Base-by-base conservation (phyloP, 2,797 vertebrate species). In the Oryzias dopingdopingensis region DNA sequence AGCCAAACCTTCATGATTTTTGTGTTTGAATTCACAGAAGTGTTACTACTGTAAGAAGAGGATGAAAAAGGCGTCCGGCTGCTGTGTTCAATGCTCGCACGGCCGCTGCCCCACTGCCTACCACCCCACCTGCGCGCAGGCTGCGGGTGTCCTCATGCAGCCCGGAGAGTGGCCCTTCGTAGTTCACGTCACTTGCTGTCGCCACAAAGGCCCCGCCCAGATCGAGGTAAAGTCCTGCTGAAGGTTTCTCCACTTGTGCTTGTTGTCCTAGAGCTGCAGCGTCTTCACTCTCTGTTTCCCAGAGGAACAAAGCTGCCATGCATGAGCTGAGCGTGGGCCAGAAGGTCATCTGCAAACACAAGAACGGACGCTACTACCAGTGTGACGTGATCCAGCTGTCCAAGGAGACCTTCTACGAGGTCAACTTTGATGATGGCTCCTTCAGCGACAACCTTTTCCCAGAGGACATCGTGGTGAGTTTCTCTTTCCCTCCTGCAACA, bases 361-460 rank as follows among this genome's bases (percentile, higher is more conserved):
- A 95, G 70, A 98, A 96, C 0, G 95, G 96, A 12, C 93, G 96
- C 45, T 99, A 98, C 86, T 98, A 98, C 82, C 92, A 94, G 67
- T 96, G 96, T 67, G 94, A 93, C 26, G 94, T 99, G 70, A 96
- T 97, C 2, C 96, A 96, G 80, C 89, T 88, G 44, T 92, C 92
- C 0, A 93, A 94, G 2, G 96, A 98, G 84, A 96, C 94, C 0
- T 97, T 97, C 86, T 98, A 98, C 3, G 96, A 98, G 65, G 95
- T 99, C 43, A 98, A 98, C 90, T 99, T 99, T 4, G 96, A 99
- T 0, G 97, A 98, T 0, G 97, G 96, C 0, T 98, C 96, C 48
- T 99, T 97, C 87, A 97, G 96, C 0, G 96, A 99, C 88, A 98
- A 99, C 77, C 91, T 98, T 1, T 97, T 97, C 80, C 97, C 97